Conservation (phyloP, 2,797 vertebrate species). For the Urosaurus nigricauda region DNA sequence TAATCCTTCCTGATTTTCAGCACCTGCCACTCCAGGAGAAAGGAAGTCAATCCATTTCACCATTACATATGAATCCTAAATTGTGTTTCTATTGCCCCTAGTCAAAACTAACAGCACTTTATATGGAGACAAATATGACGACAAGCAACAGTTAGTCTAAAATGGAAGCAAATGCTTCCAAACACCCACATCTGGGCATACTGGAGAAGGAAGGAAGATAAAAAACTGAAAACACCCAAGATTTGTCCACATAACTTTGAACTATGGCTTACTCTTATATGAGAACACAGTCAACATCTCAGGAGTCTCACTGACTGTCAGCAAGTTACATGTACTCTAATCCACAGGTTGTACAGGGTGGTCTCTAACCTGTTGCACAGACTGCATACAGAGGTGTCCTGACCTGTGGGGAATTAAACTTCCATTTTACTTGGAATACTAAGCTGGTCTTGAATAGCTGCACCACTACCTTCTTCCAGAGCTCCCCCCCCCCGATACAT, state of each 20-base stretch:
- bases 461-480: too few relatives aligned
- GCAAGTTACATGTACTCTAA: background rate
- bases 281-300: background rate
- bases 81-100: background rate
- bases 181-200: background rate
- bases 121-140: too few relatives aligned
- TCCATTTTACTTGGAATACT: background rate
- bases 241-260: background rate
- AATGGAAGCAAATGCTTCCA: too few relatives aligned
- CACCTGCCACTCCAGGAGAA: too few relatives aligned
- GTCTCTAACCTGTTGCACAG: background rate
- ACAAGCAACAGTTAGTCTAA: background rate
- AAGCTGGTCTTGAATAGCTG: background rate
- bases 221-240: background rate
- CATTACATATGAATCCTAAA: background rate
- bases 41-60: too few relatives aligned
- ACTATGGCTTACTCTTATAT: background rate
- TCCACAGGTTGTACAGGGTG: background rate
- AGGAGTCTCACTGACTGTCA: background rate
- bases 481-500: too few relatives aligned
- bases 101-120: background rate
- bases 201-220: background rate
- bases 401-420: background rate
- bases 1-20: background rate
- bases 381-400: background rate